Evolutionary conservation across 2,888 invertebrate genomes (phyloP).

Genomic region (Lithophane semibrunnea): DNA sequence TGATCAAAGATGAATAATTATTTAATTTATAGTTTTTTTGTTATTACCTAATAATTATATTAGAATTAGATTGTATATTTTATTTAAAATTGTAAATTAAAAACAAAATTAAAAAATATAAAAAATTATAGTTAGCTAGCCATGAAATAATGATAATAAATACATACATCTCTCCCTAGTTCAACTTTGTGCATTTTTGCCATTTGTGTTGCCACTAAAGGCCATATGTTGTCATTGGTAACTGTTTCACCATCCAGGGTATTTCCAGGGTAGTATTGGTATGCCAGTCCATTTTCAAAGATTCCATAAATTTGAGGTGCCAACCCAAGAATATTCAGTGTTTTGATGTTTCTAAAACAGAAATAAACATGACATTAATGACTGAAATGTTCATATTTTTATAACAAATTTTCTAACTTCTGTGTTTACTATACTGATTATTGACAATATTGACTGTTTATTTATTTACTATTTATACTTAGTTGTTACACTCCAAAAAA

Average conservation of each 20-base stretch:
- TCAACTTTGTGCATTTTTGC: conserved; percentile 94
- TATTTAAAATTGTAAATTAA: no score
- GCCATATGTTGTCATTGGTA: conserved; percentile 92
- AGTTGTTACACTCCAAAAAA: background rate
- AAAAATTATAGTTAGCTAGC: background rate
- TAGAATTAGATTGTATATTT: no score
- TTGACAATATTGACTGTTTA: background rate
- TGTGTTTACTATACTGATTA: background rate
- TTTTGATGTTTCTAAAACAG: conserved; percentile 83
- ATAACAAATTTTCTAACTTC: background rate
- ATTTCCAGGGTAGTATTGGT: conserved; percentile 96
- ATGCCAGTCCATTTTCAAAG: conserved; percentile 98
- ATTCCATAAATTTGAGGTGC: conserved; percentile 97
- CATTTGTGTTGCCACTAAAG: conserved; percentile 95
- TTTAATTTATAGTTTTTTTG: background rate
- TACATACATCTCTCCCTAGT: conserved; percentile 82
- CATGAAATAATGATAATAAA: conserved; percentile 25
- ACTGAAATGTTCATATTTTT: background rate
- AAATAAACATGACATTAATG: conserved; percentile 11
- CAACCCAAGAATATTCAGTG: conserved; percentile 92
- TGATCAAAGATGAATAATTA: conserved; percentile 14
- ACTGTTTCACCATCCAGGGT: conserved; percentile 93
- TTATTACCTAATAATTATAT: no score
- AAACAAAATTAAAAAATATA: no score
- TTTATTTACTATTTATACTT: background rate